A percentile compares a stretch with the other conserved stretches of the same genome.
phyloP scores from a whole-genome alignment of 2,888 invertebrate genomes.

The Cephus pygmeus region DNA sequence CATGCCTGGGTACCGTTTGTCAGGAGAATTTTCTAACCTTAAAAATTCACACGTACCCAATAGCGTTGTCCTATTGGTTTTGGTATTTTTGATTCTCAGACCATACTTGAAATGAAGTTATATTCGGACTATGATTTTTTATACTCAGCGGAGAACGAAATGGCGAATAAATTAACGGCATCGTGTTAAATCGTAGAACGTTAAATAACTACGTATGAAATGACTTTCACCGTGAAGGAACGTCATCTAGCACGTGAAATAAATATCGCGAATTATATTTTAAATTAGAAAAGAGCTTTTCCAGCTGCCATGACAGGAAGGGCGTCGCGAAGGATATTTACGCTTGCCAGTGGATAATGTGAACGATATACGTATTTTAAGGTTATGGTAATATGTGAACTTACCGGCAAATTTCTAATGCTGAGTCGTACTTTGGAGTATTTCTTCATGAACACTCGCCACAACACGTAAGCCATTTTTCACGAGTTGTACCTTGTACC shows the following conservation, averaged over 20 bases:
- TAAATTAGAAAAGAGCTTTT: background rate
- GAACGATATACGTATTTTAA: background rate
- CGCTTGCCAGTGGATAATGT: background rate
- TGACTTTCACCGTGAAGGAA: background rate
- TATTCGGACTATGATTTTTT: background rate
- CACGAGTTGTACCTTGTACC: background rate
- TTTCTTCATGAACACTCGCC: slow-evolving; percentile 73
- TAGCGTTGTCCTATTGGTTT: background rate
- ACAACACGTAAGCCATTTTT: slow-evolving; percentile 71
- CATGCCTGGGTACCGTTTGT: background rate
- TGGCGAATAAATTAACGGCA: background rate
- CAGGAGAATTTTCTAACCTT: background rate
- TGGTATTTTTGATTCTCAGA: background rate
- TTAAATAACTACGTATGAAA: background rate
- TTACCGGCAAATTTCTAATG: slow-evolving; percentile 63
- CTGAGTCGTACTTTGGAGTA: slow-evolving; percentile 71
- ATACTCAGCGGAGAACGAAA: background rate
- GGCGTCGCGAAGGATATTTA: background rate
- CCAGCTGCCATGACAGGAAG: background rate
- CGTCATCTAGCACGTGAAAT: background rate
- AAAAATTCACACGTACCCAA: background rate
- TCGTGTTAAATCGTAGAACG: background rate
- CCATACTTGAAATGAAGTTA: background rate
- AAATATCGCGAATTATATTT: background rate
- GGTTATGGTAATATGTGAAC: slow-evolving; percentile 26